A percentile compares a stretch with the other conserved stretches of the same genome.
Conservation (phyloP, 1,140 invertebrate genomes). For the Heliconius eleuchia region DNA sequence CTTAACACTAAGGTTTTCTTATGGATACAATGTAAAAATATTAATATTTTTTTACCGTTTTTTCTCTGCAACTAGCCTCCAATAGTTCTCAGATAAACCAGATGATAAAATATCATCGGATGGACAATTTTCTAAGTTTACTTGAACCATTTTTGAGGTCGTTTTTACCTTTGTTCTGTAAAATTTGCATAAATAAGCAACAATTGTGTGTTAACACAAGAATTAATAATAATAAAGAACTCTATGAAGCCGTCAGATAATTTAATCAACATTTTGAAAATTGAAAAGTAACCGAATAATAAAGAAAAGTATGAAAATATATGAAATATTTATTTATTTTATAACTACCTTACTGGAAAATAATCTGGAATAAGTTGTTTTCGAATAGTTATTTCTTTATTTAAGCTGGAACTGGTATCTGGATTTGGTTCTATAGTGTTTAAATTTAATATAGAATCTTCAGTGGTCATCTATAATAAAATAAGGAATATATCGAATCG, state of each 20-base stretch:
- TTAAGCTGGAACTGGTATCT: not conserved
- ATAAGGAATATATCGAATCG: not conserved
- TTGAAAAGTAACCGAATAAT: not conserved
- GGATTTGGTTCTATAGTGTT: conserved; percentile 9
- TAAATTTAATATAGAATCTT: conserved; percentile 13
- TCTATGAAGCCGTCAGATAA: too few species aligned
- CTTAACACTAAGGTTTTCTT: too few species aligned
- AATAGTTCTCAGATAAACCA: conserved; percentile 36
- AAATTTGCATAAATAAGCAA: conserved; percentile 14
- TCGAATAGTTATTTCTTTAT: conserved; percentile 2
- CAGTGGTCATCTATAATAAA: conserved; percentile 17
- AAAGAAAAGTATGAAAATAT: not conserved
- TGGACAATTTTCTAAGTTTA: conserved; percentile 33
- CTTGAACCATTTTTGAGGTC: conserved; percentile 38
- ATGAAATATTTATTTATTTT: not conserved
- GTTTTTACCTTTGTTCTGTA: conserved; percentile 33
- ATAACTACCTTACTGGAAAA: conserved; percentile 24
- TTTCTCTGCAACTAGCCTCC: conserved; percentile 42
- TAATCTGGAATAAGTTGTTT: conserved; percentile 34
- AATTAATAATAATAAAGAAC: not conserved
- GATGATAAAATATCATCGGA: conserved; percentile 23
- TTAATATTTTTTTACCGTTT: conserved; percentile 36
- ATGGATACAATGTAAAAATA: not conserved
- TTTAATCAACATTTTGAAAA: not conserved
- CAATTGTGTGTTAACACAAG: not conserved